Conservation (phyloP, 2,113 vertebrate genomes). For the Perognathus longimembris region DNA sequence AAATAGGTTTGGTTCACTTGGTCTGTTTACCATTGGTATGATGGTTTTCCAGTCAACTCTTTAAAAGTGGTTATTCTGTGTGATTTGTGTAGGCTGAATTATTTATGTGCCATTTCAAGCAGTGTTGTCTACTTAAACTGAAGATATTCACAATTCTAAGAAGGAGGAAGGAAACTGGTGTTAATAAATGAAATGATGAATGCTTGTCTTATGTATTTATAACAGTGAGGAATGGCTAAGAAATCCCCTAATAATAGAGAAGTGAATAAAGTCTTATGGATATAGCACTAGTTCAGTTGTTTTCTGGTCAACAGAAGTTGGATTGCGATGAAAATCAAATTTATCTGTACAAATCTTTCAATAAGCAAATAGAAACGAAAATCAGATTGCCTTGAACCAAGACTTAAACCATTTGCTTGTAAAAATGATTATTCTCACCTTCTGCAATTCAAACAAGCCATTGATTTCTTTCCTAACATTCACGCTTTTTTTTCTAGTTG, state of each 20-base stretch:
- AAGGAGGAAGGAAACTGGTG: conserved; percentile 62
- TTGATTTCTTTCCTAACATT: conserved; percentile 73
- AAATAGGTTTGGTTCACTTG: not conserved
- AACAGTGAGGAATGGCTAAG: conserved; percentile 8
- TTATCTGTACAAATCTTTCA: conserved; percentile 15
- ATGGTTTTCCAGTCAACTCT: conserved; percentile 62
- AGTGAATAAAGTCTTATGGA: not conserved
- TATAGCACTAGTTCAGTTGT: not conserved
- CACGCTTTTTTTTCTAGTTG: conserved; percentile 73
- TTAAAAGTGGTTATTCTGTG: conserved; percentile 50
- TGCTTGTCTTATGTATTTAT: conserved; percentile 25
- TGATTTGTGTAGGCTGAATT: conserved; percentile 71
- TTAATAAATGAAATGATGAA: conserved; percentile 25
- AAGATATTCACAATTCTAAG: conserved; percentile 58
- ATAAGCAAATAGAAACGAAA: conserved; percentile 22
- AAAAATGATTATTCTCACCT: conserved; percentile 49
- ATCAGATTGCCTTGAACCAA: not conserved
- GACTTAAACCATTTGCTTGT: conserved; percentile 62
- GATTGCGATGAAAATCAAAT: conserved; percentile 3
- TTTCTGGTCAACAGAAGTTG: conserved; percentile 10
- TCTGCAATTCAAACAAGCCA: conserved; percentile 45
- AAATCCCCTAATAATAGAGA: not conserved
- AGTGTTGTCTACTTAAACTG: conserved; percentile 55
- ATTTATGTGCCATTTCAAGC: conserved; percentile 60
- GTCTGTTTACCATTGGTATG: conserved; percentile 3